A percentile compares a stretch with the other conserved stretches of the same genome.
phyloP scores from a whole-genome alignment of 2,888 invertebrate genomes.

The Acanthosepion esculentum region DNA sequence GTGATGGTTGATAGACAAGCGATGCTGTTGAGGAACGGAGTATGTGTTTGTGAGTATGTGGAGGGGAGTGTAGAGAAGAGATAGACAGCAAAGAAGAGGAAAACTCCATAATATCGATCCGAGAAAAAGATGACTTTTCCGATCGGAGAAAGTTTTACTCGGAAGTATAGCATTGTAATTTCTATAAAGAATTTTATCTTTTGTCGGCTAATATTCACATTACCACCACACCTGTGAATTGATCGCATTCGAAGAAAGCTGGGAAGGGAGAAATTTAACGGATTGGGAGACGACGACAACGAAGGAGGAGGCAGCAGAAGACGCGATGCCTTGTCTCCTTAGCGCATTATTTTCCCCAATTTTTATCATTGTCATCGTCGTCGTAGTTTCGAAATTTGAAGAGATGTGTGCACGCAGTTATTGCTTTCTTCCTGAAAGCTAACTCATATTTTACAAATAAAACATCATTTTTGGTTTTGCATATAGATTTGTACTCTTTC shows the following conservation, averaged over 20 bases:
- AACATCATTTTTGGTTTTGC: not conserved
- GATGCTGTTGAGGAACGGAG: not conserved
- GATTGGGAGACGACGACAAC: not conserved
- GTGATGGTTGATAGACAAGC: not conserved
- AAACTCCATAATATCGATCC: not conserved
- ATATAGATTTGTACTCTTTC: not conserved
- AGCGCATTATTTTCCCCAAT: not conserved
- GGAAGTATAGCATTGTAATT: not conserved
- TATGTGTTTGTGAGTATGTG: not conserved
- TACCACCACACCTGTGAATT: slow-evolving; percentile 16
- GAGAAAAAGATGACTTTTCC: not conserved
- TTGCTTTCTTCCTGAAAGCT: not conserved
- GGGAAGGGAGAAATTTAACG: not conserved
- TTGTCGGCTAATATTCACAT: not conserved
- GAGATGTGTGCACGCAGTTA: not conserved
- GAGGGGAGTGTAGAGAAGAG: not conserved
- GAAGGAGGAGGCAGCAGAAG: not conserved
- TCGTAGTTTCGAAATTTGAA: slow-evolving; percentile 9
- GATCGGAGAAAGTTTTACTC: not conserved
- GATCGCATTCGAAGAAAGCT: not conserved
- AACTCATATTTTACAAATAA: not conserved
- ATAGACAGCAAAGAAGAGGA: not conserved
- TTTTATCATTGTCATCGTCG: not conserved
- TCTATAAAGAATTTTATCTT: not conserved
- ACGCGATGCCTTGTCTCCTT: not conserved